Evolutionary conservation across 2,888 invertebrate genomes (phyloP).

Genomic region (Ornithoptera alexandrae): DNA sequence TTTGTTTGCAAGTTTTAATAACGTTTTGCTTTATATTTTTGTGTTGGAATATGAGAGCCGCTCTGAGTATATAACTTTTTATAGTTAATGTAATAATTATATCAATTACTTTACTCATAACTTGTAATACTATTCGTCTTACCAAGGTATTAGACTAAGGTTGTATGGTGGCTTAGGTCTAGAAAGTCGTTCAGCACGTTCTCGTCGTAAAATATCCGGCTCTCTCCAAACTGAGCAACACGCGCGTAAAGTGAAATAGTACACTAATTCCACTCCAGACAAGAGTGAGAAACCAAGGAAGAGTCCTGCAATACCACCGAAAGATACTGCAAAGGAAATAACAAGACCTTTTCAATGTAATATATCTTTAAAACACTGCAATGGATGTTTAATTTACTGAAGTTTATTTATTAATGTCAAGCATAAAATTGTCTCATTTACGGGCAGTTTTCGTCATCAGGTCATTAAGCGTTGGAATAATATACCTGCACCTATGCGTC

Average conservation of each 20-base stretch:
- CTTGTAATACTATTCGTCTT: constrained; percentile 18
- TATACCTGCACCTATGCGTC: too few species aligned
- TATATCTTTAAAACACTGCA: too few species aligned
- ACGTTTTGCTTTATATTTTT: too few species aligned
- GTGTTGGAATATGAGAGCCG: too few species aligned
- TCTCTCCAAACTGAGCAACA: constrained; percentile 81
- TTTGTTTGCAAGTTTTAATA: too few species aligned
- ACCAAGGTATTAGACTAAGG: constrained; percentile 71
- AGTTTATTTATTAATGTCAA: too few species aligned
- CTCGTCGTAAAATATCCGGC: constrained; percentile 63
- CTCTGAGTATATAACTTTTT: too few species aligned
- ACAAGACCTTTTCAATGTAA: neutral
- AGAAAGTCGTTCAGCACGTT: constrained; percentile 65
- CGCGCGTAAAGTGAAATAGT: constrained; percentile 87
- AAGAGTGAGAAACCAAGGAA: constrained; percentile 87
- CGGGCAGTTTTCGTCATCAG: too few species aligned
- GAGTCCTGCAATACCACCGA: constrained; percentile 83
- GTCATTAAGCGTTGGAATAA: too few species aligned
- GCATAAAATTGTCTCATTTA: too few species aligned
- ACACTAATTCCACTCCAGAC: constrained; percentile 87
- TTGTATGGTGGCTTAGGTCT: constrained; percentile 67
- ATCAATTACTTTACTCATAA: neutral
- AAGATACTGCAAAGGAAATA: constrained; percentile 73
- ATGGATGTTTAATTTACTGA: too few species aligned
- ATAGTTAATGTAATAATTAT: too few species aligned